phyloP scores from a whole-genome alignment of 2,113 vertebrate genomes.

The Epinephelus lanceolatus region DNA sequence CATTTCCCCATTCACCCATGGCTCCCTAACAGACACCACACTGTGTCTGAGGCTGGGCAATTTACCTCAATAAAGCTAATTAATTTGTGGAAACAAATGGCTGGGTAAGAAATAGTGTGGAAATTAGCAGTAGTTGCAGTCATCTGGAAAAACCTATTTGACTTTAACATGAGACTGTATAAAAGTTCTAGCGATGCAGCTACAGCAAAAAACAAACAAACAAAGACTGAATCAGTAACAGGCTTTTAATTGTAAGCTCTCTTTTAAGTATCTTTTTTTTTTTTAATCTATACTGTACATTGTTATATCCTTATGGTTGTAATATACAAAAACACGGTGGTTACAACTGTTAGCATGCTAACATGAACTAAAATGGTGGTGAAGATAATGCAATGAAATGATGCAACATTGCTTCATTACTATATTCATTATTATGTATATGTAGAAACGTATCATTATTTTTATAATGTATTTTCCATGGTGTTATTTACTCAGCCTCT shows the following conservation, averaged over 20 bases:
- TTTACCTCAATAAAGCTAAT: constrained; percentile 65
- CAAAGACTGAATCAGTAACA: not conserved
- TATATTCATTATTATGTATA: too few relatives aligned
- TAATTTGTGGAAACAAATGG: constrained; percentile 67
- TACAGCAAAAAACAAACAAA: not conserved
- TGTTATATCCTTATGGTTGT: not conserved
- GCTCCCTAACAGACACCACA: constrained; percentile 45
- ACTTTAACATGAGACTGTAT: constrained; percentile 13
- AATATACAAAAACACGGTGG: not conserved
- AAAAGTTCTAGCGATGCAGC: constrained; percentile 11
- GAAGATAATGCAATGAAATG: not conserved
- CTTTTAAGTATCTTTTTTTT: not conserved
- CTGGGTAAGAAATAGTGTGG: constrained; percentile 23
- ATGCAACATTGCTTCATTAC: not conserved
- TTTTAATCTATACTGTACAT: not conserved
- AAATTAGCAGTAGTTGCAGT: constrained; percentile 46
- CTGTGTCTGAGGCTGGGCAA: constrained; percentile 39
- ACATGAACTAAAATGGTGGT: not conserved
- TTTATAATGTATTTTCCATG: too few relatives aligned
- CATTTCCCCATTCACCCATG: constrained; percentile 45
- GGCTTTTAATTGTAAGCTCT: not conserved
- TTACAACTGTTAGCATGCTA: not conserved
- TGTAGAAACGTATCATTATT: too few relatives aligned
- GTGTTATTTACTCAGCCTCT: too few relatives aligned
- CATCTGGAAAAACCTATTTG: constrained; percentile 49